Base-by-base conservation (phyloP, 2,797 vertebrate genomes). In the Rhinogobio ventralis region DNA sequence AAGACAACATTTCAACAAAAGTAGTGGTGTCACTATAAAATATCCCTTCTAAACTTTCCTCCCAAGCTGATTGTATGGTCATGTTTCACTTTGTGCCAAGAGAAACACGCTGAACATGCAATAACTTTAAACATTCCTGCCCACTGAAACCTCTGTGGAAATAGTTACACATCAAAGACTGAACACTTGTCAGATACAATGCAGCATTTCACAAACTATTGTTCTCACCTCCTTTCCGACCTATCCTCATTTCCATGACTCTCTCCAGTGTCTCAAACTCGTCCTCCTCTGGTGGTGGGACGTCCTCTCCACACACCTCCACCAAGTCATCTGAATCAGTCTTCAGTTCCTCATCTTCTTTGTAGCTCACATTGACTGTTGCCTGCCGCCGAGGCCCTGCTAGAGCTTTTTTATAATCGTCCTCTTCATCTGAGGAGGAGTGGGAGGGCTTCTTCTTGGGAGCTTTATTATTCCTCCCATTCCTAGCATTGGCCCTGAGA, bases 251-350 rank as follows among this genome's bases (percentile, higher is more conserved):
- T 81, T 98, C 97, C 98, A 99, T 99, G 71, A 99, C 97, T 91
- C 94, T 95, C 89, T 99, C 98, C 90, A 99, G 95, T 33, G 98
- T 99, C 93, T 99, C 98, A 92, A 99, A 99, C 91, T 99, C 98
- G 8, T 99, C 98, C 87, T 99, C 98, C 87, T 99, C 98, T 2
- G 97, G 95, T 46, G 97, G 97, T 3, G 98, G 98, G 7, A 98
- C 98, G 79, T 99, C 98, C 90, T 99, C 98, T n/a, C 98, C 98
- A 86, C 96, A 95, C 80, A 99, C 97, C 93, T 99, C 98, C 53
- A 99, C 90, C 60, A 99, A 92, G 90, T 99, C 98, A 86, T 99
- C 98, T 0, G 98, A 99, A 94, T 99, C 98, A 0, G 98, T 99
- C 92, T 99, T 99, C 85, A 97, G 94, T 87, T 99, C 98, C 85